phyloP scores from a whole-genome alignment of 2,797 vertebrate species.

The Todus mexicanus region DNA sequence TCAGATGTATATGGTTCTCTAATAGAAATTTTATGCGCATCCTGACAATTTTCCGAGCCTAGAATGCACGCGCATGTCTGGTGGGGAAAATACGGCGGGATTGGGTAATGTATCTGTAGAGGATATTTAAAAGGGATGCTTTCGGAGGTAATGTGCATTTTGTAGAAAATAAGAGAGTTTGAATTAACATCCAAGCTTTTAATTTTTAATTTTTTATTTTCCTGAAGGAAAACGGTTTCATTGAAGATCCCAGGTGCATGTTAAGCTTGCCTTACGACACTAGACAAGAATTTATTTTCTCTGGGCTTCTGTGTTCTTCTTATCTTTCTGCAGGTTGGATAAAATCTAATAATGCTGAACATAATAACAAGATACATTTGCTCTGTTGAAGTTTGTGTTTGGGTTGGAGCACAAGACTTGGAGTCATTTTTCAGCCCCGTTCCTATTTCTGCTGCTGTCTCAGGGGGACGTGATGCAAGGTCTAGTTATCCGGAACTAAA shows the following conservation, averaged over 20 bases:
- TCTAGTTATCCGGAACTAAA: not conserved
- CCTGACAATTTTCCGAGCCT: not conserved
- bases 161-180: not conserved
- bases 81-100: not conserved
- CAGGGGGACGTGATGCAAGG: not conserved
- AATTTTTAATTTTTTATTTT: not conserved
- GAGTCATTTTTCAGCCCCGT: not conserved
- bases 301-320: not conserved
- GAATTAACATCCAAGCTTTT: conserved; percentile 2
- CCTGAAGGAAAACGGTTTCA: conserved; percentile 17
- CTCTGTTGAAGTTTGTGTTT: not conserved
- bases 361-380: not conserved
- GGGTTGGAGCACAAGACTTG: not conserved
- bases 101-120: not conserved
- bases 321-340: not conserved
- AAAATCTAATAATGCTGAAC: not conserved
- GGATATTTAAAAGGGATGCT: not conserved
- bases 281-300: not conserved
- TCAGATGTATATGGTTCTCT: not conserved
- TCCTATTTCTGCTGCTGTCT: not conserved
- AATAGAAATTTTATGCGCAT: not conserved
- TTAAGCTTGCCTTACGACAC: not conserved
- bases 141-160: not conserved
- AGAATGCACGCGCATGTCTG: not conserved
- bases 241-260: conserved; percentile 20